Base-by-base conservation (phyloP, 2,113 vertebrate genomes). In the Cochlearius cochlearius region DNA sequence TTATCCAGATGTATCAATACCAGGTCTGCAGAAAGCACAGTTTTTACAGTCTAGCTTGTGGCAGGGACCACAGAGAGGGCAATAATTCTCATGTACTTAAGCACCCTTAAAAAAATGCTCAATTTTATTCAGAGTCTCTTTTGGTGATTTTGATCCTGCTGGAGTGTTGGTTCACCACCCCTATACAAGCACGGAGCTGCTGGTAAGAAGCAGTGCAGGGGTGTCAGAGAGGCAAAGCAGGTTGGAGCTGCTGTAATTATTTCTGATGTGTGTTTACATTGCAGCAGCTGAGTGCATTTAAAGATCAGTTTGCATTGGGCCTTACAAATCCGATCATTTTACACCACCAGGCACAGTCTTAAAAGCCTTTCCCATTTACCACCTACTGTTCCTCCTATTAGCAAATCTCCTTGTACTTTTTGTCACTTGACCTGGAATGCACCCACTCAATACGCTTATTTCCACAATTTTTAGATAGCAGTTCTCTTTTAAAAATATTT, bases 331-430 rank as follows among this genome's bases (percentile, higher is more conserved):
- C 38, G 36, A 74, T 82, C 45, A 62, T 74, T 90, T 94, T 50
- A 62, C 34, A 72, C 17, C 26, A 41, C n/a, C 41, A 62, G 30
- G 36, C 32, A 56, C 8, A 47, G 16, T 63, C 75, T 90, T 73
- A 63, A 50, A 96, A 91, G 49, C 38, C 53, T 73, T 86, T 86
- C 36, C 74, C 45, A 50, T 92, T 76, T 90, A 86, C 72, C 90
- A 76, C 72, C 71, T 72, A 79, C 93, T 86, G 62, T 50, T 91
- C 29, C 49, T 63, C 53, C 84, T 47, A 38, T 68, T 62, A 81
- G 71, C 39, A 89, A 92, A 47, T 53, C 30, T 85, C 59, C 68
- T 27, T 3, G 2, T 39, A 30, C 19, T 45, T 64, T 53, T 12
- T 82, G 67, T 76, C 59, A 30, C 43, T 68, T 66, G 55, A 85